A percentile compares a stretch with the other conserved stretches of the same genome.
These are phyloP conservation scores for Nomada ferruginata DNA, from an alignment of 2,888 invertebrate genomes.

Conservation along the genomic window DNA sequence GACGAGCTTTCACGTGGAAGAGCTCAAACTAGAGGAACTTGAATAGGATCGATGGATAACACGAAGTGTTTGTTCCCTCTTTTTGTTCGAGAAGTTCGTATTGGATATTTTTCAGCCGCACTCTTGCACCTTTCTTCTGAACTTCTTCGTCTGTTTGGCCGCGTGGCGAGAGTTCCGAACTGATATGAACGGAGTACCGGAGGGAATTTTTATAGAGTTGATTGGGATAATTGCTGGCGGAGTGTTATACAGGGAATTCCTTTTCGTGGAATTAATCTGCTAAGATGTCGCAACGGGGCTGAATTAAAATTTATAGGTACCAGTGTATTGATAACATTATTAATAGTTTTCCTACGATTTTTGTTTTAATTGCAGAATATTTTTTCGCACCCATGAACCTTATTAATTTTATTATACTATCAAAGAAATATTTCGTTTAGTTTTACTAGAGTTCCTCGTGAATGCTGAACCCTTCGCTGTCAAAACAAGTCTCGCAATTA, in stretches of 20 bases:
- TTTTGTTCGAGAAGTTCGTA: not conserved
- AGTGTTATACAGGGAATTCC: not conserved
- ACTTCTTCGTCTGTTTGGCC: not conserved
- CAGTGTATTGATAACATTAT: too few relatives aligned
- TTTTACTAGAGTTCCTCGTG: too few relatives aligned
- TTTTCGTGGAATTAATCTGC: not conserved
- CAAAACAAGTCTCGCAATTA: too few relatives aligned
- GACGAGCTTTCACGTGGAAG: not conserved
- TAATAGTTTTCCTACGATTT: too few relatives aligned
- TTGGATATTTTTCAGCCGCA: constrained; percentile 6
- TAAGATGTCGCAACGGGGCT: too few relatives aligned
- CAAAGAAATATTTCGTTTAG: too few relatives aligned
- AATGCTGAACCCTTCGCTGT: too few relatives aligned
- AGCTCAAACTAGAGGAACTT: not conserved
- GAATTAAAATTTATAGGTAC: too few relatives aligned
- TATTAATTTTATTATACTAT: too few relatives aligned
- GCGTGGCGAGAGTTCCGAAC: not conserved
- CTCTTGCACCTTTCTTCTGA: not conserved
- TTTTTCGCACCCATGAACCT: too few relatives aligned
- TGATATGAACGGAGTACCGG: not conserved
- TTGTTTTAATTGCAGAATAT: too few relatives aligned
- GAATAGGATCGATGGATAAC: not conserved
- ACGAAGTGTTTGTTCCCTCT: not conserved
- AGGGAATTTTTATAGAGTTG: not conserved
- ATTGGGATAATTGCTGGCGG: not conserved